Base-by-base conservation (phyloP, 2,113 vertebrate species). In the Mandrillus leucophaeus region DNA sequence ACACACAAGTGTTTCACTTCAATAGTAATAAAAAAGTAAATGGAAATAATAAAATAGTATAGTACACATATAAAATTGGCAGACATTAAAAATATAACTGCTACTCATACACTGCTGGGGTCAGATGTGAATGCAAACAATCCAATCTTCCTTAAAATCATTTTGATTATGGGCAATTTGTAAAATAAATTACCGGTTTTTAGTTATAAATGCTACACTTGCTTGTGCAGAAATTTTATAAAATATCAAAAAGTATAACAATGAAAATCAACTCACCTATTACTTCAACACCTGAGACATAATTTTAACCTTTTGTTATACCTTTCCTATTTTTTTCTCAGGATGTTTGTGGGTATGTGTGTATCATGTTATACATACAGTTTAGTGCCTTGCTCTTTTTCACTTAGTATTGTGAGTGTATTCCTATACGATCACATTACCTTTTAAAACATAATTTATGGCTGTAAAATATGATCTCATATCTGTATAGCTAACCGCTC, bases 11-110 rank as follows among this genome's bases (percentile, higher is more conserved):
- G 45, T 40, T 81, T 38, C n/a, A 64, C 79, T 83, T 96, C 43
- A 75, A 75, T 80, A 95, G 68, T 86, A 90, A 98, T 94, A 45
- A 88, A 88, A 94, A 91, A 72, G 35, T 27, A 95, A 88, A 93
- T 93, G 35, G 61, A 83, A 95, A 90, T 93, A 88, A 93, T 91
- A 90, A 93, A 93, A 95, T 93, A 91, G 68, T 61, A 84, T 8
- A 57, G 55, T 35, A 89, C 27, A 52, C 40, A 43, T 79, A 86
- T 7, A 89, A 93, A 97, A 94, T 66, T 76, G 90, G 73, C 57
- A 91, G 82, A 76, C n/a, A 89, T 76, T 91, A 93, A 64, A 95
- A 93, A 38, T 66, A 4, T 55, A 93, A 86, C 76, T 70, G 66
- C 72, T 70, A 12, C 30, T 64, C 83, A 76, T n/a, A 73, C 5